Base-by-base conservation (phyloP, 2,797 vertebrate species). In the Gambusia yucatana region DNA sequence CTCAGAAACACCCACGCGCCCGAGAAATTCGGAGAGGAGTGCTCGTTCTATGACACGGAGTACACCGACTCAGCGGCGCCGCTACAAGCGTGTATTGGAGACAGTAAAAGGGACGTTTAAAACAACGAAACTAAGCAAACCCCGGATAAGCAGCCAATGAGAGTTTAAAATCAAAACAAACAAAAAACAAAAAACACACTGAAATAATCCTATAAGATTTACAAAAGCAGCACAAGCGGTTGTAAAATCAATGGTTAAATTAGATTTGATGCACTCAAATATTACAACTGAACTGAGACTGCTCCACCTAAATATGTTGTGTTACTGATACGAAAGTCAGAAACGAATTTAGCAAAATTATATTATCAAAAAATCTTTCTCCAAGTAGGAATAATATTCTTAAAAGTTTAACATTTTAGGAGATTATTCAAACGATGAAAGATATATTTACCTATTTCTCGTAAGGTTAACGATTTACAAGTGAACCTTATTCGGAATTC, bases 1-100 rank as follows among this genome's bases (percentile, higher is more conserved):
- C 73, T 43, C 76, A 80, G 85, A 73, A 84, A 93, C 95, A 92
- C 95, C 95, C 92, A 92, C 88, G 84, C 48, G 28, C 69, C 71
- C 13, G 7, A 43, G 77, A 4, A 16, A 52, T 65, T 20, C 1
- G 25, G 39, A 70, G 30, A 71, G 76, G 61, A 50, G 0, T 1
- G 90, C 9, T 91, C 43, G 90, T 30, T 93, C 91, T 88, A 47
- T 0, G 0, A 25, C 46, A 30, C 30, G 0, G 76, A 8, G 22
- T 25, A 33, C 80, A 33, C 90, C 90, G 90, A 4, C 0, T 0
- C 3, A 0, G 3, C 33, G 5, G 20, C 9, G 2, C 7, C 1
- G 8, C 0, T 0, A 3, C 6, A 44, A 8, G 28, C 33, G 10
- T 8, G 2, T 2, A 0, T 17, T 25, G 1, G 2, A 8, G 8